Evolutionary conservation across 1,140 invertebrate species (phyloP), one percentile per base, ranked within the genome.

Genomic region (Platyscapa corneri): DNA sequence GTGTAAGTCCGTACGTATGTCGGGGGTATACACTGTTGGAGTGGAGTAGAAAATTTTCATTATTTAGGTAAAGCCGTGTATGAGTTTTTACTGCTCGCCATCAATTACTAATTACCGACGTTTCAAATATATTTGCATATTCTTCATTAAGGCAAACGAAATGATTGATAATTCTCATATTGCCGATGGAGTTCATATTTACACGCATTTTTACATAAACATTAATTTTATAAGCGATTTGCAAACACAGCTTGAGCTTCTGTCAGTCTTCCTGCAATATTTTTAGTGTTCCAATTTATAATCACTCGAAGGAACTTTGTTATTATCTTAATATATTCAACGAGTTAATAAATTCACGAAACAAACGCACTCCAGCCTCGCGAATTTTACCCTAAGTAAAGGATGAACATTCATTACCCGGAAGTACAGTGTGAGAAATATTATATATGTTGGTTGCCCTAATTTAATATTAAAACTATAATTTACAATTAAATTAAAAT

Each of bases 11-110:
- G 75, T 42, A 20, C 18, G 49, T 20, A 20, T 3, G 49, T 53
- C 18, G 49, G 16, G 32, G 32, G 16, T 34, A 18, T 8, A 70
- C 10, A 3, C 18, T 39, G 20, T 37, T 39, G 34, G 34, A 72
- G 67, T 39, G 27, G 34, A 34, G 18, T 42, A 37, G 78, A 46
- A 65, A 80, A 65, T 80, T 81, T 81, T 46, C 64, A 70, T 70
- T 70, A 49, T 80, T 80, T 64, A 49, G 14, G 65, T 30, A 30
- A 39, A 72, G 67, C 67, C 67, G 32, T 72, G 65, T 72, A 18
- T 39, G 34, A 39, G 67, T n/a, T n/a, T n/a, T n/a, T n/a, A n/a
- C n/a, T 32, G 30, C 65, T 67, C 34, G 65, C n/a, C 65, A 67
- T 67, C 67, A 72, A 72, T 72, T 72, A 37, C 67, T 12, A 37